These are phyloP conservation scores for Euglossa dilemma DNA, from an alignment of 1,140 invertebrate species.

Conservation along the genomic window DNA sequence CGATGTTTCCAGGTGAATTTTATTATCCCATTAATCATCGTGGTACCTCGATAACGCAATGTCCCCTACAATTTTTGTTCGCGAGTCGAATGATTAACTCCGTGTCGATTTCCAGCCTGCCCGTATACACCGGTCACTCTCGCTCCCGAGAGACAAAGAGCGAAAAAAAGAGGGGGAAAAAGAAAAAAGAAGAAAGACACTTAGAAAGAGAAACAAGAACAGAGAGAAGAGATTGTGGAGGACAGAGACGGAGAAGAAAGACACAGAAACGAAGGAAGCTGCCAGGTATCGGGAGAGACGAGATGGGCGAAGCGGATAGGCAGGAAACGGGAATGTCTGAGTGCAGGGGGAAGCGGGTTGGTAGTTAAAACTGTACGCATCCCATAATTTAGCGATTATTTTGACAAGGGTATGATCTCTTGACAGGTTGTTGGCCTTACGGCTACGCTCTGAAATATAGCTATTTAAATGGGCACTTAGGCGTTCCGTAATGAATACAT, in stretches of 20 bases:
- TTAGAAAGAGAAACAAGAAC: neutral
- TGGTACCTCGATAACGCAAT: conserved; percentile 53
- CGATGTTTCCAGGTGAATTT: conserved; percentile 50
- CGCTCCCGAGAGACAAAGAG: neutral
- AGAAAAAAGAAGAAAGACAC: neutral
- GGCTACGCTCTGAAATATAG: conserved; percentile 74
- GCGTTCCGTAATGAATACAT: conserved; percentile 64
- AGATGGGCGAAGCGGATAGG: conserved; percentile 72
- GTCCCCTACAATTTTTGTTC: conserved; percentile 60
- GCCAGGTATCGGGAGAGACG: conserved; percentile 52
- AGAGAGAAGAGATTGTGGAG: neutral
- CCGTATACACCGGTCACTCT: conserved; percentile 23
- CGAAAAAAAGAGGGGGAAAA: neutral
- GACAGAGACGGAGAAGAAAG: conserved; percentile 8
- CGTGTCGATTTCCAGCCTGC: neutral
- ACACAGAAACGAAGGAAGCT: conserved; percentile 32
- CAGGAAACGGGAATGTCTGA: conserved; percentile 72
- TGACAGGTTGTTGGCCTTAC: conserved; percentile 77
- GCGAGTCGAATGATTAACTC: conserved; percentile 19
- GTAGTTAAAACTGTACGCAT: conserved; percentile 75
- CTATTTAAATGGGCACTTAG: conserved; percentile 75
- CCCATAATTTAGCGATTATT: conserved; percentile 82
- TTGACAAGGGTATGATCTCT: conserved; percentile 81
- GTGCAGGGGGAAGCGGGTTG: conserved; percentile 64
- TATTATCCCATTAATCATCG: conserved; percentile 66